These are phyloP conservation scores for Sebastes oblongus DNA, from an alignment of 2,797 vertebrate genomes.

Conservation along the genomic window DNA sequence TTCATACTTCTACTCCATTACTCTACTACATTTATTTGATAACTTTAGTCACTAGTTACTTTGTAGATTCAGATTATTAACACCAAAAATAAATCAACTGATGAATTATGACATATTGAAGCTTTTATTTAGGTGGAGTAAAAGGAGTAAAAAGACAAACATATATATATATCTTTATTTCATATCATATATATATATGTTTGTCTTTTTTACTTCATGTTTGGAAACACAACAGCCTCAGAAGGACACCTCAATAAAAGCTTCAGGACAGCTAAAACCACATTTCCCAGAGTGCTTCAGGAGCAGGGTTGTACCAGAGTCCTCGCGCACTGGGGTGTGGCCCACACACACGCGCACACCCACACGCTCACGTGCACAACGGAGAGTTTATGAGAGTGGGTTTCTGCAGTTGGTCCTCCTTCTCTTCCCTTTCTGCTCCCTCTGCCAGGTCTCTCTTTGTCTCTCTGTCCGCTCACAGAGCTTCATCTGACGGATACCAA, in stretches of 20 bases:
- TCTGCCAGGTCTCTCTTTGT: not conserved
- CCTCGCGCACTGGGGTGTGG: conserved; percentile 61
- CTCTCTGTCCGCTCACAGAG: not conserved
- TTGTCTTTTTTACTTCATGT: not conserved
- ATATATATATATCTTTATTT: no score
- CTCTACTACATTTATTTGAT: no score
- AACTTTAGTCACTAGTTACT: no score
- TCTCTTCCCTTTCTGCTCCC: conserved; percentile 1
- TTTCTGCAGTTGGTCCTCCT: not conserved
- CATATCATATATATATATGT: no score
- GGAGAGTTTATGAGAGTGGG: conserved; percentile 34
- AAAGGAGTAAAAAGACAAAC: no score
- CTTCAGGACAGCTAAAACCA: not conserved
- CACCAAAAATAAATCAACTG: no score
- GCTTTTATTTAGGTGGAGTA: no score
- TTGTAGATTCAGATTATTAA: no score
- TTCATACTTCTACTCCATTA: no score
- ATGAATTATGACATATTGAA: no score
- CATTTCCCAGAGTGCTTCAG: conserved; percentile 63
- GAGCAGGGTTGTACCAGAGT: not conserved
- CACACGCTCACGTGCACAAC: conserved; percentile 18
- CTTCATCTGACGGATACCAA: conserved; percentile 23
- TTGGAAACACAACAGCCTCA: not conserved
- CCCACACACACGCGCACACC: not conserved
- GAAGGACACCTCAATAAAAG: no score